These are phyloP conservation scores for Pyrocephalus nanus DNA, from an alignment of 2,797 vertebrate species.

Conservation along the genomic window DNA sequence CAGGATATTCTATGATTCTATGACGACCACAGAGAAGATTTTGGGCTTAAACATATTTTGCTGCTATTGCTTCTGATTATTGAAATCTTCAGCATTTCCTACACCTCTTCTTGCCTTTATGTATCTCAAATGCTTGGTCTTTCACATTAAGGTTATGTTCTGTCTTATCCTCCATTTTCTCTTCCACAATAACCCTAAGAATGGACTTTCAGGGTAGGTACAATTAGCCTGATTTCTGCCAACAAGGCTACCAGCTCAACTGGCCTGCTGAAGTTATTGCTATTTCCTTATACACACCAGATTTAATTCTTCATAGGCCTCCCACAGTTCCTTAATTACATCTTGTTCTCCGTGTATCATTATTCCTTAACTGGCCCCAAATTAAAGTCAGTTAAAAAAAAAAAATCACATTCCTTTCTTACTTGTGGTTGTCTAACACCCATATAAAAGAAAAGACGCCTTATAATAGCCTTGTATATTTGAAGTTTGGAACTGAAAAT, in stretches of 20 bases:
- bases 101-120: background rate
- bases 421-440: background rate
- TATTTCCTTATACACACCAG: background rate
- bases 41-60: background rate
- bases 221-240: background rate
- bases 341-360: background rate
- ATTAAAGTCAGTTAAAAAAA: background rate
- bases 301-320: background rate
- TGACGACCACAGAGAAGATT: background rate
- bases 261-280: background rate
- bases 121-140: background rate
- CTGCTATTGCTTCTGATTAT: background rate
- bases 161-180: background rate
- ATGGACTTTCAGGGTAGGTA: background rate
- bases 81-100: background rate
- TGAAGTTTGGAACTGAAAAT: background rate
- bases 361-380: background rate
- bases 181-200: background rate
- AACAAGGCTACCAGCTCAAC: accelerated
- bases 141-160: background rate
- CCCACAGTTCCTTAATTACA: background rate
- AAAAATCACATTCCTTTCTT: background rate
- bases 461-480: background rate
- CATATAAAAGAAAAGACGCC: background rate
- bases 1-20: background rate